Percentiles rank a stretch among this genome's conserved stretches.
Conservation (phyloP, 2,113 vertebrate genomes). For the Arenaria interpres region DNA sequence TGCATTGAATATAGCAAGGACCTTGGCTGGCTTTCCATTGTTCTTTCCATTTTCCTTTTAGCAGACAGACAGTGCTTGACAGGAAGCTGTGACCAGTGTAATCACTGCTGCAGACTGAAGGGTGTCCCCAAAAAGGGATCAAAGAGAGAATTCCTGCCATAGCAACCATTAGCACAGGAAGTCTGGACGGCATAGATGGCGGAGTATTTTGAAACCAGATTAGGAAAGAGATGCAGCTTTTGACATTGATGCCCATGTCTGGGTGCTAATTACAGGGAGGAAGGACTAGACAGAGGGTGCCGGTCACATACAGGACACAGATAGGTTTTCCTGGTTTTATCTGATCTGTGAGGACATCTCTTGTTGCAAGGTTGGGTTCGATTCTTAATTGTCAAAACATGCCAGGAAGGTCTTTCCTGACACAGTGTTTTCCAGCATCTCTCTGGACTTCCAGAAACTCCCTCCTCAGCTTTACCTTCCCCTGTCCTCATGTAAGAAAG, state of each 20-base stretch:
- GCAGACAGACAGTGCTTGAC: not conserved
- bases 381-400: not conserved
- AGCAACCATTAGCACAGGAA: constrained; percentile 44
- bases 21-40: not conserved
- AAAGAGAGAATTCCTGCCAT: constrained; percentile 41
- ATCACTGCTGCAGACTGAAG: constrained; percentile 19
- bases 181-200: not conserved
- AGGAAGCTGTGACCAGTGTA: constrained; percentile 14
- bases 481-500: not conserved
- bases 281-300: not conserved
- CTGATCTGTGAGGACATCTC: not conserved
- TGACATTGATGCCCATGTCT: not conserved
- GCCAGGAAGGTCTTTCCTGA: not conserved
- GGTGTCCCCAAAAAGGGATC: constrained; percentile 12
- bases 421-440: not conserved
- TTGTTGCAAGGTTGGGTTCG: not conserved
- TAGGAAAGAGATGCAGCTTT: constrained; percentile 36
- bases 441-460: not conserved
- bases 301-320: not conserved
- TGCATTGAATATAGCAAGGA: not conserved
- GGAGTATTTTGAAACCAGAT: constrained; percentile 5
- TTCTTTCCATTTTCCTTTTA: constrained; percentile 6
- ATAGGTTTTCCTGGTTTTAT: not conserved
- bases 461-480: not conserved
- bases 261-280: not conserved